phyloP scores from a whole-genome alignment of 2,113 vertebrate species.

The Kobus ellipsiprymnus region DNA sequence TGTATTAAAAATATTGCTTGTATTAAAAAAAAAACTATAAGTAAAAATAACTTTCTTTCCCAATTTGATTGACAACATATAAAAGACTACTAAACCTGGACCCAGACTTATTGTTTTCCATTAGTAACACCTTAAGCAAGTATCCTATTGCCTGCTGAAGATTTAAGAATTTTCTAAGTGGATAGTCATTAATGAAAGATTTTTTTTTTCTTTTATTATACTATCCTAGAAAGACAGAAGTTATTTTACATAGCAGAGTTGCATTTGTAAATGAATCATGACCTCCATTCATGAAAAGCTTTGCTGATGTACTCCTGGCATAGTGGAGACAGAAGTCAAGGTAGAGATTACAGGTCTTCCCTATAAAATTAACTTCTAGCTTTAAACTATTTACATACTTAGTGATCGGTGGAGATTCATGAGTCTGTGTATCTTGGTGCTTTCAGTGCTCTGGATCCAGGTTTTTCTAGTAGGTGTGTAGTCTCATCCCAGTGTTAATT shows the following conservation, averaged over 20 bases:
- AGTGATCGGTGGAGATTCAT: neutral
- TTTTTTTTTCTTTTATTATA: neutral
- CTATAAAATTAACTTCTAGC: neutral
- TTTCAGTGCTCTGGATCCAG: neutral
- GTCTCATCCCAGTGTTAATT: neutral
- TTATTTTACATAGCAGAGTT: neutral
- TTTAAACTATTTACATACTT: neutral
- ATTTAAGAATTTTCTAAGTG: neutral
- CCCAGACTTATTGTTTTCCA: neutral
- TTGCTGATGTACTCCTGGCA: neutral
- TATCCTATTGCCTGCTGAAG: neutral
- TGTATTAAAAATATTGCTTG: neutral
- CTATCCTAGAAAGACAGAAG: neutral
- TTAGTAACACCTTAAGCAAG: neutral
- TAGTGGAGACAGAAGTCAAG: neutral
- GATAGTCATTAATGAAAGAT: neutral
- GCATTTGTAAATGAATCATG: neutral
- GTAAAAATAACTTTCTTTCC: neutral
- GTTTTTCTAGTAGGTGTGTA: neutral
- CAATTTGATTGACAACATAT: neutral
- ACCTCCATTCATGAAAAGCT: neutral
- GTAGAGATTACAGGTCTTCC: neutral
- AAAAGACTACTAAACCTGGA: neutral
- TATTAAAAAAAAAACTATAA: neutral
- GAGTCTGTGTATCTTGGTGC: neutral